Conservation (phyloP, 2,113 vertebrate species). For the Corvus hawaiiensis region DNA sequence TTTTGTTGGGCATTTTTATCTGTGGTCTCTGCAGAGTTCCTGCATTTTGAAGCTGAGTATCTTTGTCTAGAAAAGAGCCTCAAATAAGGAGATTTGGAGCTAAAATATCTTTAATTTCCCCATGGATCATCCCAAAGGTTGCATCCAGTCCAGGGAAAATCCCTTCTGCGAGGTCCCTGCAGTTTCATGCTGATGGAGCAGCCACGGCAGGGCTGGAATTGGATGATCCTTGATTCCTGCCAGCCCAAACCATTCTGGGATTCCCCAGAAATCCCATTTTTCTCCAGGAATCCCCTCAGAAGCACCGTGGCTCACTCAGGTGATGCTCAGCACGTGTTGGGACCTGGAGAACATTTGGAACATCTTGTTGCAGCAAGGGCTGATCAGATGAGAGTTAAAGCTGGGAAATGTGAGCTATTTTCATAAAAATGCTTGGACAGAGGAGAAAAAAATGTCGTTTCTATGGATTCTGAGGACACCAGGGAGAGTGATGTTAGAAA, state of each 20-base stretch:
- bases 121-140: not conserved
- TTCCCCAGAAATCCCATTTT: not conserved
- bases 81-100: not conserved
- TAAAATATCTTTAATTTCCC: not conserved
- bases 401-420: not conserved
- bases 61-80: not conserved
- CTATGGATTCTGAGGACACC: not conserved
- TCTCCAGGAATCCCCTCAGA: not conserved
- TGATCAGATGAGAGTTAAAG: not conserved
- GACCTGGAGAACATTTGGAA: not conserved
- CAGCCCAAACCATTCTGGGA: too few species aligned
- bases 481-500: not conserved
- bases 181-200: not conserved
- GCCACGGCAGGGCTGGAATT: not conserved
- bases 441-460: not conserved
- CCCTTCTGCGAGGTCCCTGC: not conserved
- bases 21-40: not conserved
- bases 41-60: not conserved
- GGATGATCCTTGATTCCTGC: not conserved
- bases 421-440: not conserved
- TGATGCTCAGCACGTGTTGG: not conserved
- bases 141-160: not conserved
- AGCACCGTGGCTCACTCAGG: not conserved
- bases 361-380: not conserved
- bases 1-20: not conserved